Percentiles rank a stretch among this genome's conserved stretches.
Evolutionary conservation across 2,888 invertebrate genomes (phyloP).

Genomic region (Conomelus anceps): DNA sequence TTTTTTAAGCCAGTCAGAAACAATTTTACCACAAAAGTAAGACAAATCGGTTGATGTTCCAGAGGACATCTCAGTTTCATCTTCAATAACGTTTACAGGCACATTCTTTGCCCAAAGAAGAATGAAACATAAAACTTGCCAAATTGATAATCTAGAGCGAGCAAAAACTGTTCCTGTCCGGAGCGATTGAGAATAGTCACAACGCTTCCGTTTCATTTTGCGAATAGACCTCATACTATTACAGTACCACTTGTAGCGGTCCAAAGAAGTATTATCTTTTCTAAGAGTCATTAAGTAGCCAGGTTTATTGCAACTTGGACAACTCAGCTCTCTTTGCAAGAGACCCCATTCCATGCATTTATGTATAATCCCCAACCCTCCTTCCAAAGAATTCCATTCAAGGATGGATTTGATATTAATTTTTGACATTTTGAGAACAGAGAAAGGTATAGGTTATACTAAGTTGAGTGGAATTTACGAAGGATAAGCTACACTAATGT

Average conservation of each 20-base stretch:
- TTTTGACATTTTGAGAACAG: background rate
- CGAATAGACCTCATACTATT: background rate
- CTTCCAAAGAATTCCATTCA: background rate
- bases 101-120: background rate
- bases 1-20: background rate
- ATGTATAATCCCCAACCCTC: background rate
- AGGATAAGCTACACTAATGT: too few relatives aligned
- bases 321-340: background rate
- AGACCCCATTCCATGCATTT: background rate
- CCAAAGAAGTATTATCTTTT: background rate
- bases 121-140: background rate
- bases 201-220: background rate
- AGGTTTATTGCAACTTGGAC: background rate
- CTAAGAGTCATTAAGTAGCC: background rate
- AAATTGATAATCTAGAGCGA: background rate
- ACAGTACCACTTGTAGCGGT: background rate
- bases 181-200: background rate
- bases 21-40: background rate
- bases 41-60: background rate
- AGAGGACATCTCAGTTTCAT: background rate
- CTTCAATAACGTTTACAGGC: background rate
- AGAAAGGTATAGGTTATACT: background rate
- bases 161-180: background rate
- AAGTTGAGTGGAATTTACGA: too few relatives aligned
- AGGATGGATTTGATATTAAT: background rate